Base-by-base conservation (phyloP, 2,888 invertebrate genomes). In the Pyrochroa serraticornis region DNA sequence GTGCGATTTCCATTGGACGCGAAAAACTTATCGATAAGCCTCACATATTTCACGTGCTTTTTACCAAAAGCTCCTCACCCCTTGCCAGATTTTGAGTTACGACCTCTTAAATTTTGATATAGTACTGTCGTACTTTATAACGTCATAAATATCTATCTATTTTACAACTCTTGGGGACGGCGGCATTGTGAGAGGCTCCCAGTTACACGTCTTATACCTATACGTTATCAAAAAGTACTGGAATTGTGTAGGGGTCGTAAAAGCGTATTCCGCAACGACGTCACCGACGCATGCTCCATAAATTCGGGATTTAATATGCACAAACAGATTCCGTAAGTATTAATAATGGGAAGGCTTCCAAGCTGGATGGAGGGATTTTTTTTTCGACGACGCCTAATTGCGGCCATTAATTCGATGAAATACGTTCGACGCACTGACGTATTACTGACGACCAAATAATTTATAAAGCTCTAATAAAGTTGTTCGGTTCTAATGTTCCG, bases 91-190 rank as follows among this genome's bases (percentile, higher is more conserved):
- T 66, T 66, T 66, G 66, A 66, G 43, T 58, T 66, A 67, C 60
- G 46, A 52, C 63, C 63, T 54, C 60, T 63, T 64, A 67, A 67
- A 67, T 62, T 67, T 65, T 67, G 64, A 67, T 66, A 64, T 63
- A 66, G 58, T 49, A 56, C 59, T 60, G 63, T 62, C 63, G 55
- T 59, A 60, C 59, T 67, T 67, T 66, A 66, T 62, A 58, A 60
- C 62, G 44, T 52, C 61, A 62, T 66, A 67, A 67, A 67, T 67
- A 67, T 63, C 66, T 62, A 66, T 67, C 66, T 64, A 57, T 64
- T 60, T 64, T 60, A 56, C 49, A 56, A 56, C 49, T 31, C 6
- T 35, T n/a, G 34, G 31, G 9, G n/a, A 31, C n/a, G 45, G n/a
- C 10, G 33, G 52, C 22, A 52, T 50, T 43, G 43, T 43, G 50